Evolutionary conservation across 2,888 invertebrate species (phyloP).

Genomic region (Tortricodes alternella): DNA sequence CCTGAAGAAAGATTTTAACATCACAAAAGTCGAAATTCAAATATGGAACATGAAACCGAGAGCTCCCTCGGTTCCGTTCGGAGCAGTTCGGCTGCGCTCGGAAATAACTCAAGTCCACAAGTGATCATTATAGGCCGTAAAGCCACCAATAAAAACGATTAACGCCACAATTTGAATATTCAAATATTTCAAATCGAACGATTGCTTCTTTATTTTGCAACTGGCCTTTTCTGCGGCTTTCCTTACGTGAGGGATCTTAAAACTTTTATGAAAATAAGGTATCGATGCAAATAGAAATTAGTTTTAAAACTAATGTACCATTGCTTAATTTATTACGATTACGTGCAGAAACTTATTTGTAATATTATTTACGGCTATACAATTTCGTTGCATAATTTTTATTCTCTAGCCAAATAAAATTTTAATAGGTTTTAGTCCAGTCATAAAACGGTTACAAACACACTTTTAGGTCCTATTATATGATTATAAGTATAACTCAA

Average conservation of each 20-base stretch:
- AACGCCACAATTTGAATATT: constrained; percentile 72
- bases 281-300: too few relatives aligned
- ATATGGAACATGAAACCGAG: constrained; percentile 3
- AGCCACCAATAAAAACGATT: constrained; percentile 78
- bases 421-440: background rate
- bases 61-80: background rate
- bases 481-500: background rate
- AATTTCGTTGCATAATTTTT: too few relatives aligned
- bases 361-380: too few relatives aligned
- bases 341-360: too few relatives aligned
- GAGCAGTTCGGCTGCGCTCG: background rate
- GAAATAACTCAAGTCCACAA: constrained; percentile 41
- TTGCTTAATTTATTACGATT: too few relatives aligned
- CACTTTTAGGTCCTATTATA: background rate
- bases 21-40: background rate
- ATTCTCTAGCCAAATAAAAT: too few relatives aligned
- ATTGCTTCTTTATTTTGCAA: constrained; percentile 48
- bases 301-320: too few relatives aligned
- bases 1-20: too few relatives aligned
- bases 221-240: constrained; percentile 35
- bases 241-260: background rate
- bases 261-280: too few relatives aligned
- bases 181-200: constrained; percentile 58
- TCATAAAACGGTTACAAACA: background rate
- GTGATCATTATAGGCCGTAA: constrained; percentile 75